A percentile compares a stretch with the other conserved stretches of the same genome.
phyloP scores from a whole-genome alignment of 2,888 invertebrate species.

The Zaprionus obscuricornis region DNA sequence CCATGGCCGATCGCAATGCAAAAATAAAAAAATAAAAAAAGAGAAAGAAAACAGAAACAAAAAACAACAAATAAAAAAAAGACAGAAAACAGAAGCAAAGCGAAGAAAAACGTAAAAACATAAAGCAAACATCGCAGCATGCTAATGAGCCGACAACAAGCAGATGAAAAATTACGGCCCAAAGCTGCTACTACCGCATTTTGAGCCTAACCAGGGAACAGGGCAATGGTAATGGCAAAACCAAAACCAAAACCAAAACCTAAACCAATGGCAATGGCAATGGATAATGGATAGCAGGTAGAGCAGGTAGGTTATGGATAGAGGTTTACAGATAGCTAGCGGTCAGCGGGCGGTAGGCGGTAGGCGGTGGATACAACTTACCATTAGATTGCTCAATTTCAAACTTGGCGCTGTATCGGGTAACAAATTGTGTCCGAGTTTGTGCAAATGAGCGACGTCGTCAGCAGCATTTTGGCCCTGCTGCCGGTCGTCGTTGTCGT shows the following conservation, averaged over 20 bases:
- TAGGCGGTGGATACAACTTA: slow-evolving; percentile 65
- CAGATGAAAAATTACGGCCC: slow-evolving; percentile 50
- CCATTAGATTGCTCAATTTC: slow-evolving; percentile 84
- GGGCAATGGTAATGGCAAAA: background rate
- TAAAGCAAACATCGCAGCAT: slow-evolving; percentile 53
- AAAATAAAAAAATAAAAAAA: slow-evolving; percentile 10
- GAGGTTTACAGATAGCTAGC: background rate
- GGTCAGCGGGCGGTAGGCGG: background rate
- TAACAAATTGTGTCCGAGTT: slow-evolving; percentile 73
- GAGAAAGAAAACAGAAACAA: slow-evolving; percentile 18
- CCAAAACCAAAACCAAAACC: no score
- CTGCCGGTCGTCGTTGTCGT: slow-evolving; percentile 37
- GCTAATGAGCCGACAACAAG: slow-evolving; percentile 68
- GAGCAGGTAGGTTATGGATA: no score
- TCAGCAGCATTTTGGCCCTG: slow-evolving; percentile 24
- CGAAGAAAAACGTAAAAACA: slow-evolving; percentile 29
- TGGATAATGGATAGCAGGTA: background rate
- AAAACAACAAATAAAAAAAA: slow-evolving; percentile 32
- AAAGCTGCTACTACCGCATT: slow-evolving; percentile 43
- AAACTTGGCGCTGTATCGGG: slow-evolving; percentile 82
- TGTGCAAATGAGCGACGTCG: slow-evolving; percentile 50
- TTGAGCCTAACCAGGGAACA: slow-evolving; percentile 22
- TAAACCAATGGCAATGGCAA: no score
- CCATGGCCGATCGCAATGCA: slow-evolving; percentile 51
- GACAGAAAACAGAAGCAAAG: slow-evolving; percentile 34